These are phyloP conservation scores for Apis cerana DNA, from an alignment of 1,140 invertebrate species.

Conservation along the genomic window DNA sequence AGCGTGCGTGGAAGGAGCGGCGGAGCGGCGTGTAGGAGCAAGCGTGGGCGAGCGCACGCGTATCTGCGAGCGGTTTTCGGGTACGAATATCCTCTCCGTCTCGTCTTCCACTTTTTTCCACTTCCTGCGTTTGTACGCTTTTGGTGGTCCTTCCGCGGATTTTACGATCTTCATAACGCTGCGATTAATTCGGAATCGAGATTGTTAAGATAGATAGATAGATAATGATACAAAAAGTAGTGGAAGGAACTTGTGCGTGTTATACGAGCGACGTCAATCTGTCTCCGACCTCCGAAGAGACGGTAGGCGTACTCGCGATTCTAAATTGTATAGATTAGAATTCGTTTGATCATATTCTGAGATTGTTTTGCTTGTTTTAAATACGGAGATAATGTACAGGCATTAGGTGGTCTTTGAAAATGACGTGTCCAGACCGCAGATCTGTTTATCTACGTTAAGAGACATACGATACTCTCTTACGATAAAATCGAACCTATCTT, in stretches of 20 bases:
- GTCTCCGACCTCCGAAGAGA: background rate
- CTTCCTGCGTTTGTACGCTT: background rate
- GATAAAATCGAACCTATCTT: too few relatives aligned
- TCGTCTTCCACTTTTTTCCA: background rate
- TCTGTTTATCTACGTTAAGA: too few relatives aligned
- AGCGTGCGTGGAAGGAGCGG: conserved; percentile 42
- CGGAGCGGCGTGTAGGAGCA: conserved; percentile 56
- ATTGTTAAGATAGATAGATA: too few relatives aligned
- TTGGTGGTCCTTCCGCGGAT: background rate
- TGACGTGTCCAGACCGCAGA: too few relatives aligned
- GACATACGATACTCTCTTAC: too few relatives aligned
- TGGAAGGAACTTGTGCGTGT: background rate
- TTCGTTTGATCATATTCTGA: background rate
- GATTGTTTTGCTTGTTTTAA: too few relatives aligned
- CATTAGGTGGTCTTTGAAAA: too few relatives aligned
- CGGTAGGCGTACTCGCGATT: background rate
- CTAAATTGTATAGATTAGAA: background rate
- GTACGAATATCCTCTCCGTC: background rate
- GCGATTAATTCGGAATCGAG: conserved; percentile 9
- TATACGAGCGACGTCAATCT: background rate
- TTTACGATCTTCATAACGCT: background rate
- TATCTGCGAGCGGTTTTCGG: conserved; percentile 11
- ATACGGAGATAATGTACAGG: too few relatives aligned
- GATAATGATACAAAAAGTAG: too few relatives aligned
- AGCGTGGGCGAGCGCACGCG: conserved; percentile 61